Evolutionary conservation across 2,113 vertebrate species (phyloP).

Genomic region (Rhinichthys klamathensis): DNA sequence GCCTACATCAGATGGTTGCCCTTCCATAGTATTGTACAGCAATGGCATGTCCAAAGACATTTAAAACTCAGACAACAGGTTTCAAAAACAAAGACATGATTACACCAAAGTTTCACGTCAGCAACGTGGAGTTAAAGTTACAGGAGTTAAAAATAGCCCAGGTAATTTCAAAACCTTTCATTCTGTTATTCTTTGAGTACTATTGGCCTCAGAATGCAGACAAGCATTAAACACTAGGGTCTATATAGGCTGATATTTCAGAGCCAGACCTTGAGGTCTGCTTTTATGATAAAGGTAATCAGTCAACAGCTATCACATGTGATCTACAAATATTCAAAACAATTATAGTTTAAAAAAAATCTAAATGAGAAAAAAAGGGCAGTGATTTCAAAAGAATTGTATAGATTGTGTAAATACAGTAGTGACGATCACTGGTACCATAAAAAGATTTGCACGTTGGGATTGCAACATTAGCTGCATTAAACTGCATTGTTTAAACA

Average conservation of each 20-base stretch:
- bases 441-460: not conserved
- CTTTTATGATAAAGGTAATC: not conserved
- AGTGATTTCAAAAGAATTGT: not conserved
- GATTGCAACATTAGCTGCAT: not conserved
- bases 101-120: not conserved
- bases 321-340: not conserved
- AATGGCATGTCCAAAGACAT: conserved; percentile 1
- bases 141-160: not conserved
- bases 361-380: not conserved
- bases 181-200: not conserved
- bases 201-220: not conserved
- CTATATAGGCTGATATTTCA: not conserved
- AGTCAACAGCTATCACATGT: not conserved
- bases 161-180: not conserved
- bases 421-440: not conserved
- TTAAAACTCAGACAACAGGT: conserved; percentile 4
- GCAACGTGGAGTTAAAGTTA: not conserved
- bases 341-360: not conserved
- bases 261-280: not conserved
- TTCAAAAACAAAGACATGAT: not conserved
- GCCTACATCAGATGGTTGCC: not conserved
- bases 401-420: not conserved
- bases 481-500: not conserved
- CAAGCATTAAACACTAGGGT: not conserved
- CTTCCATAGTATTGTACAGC: not conserved